A percentile compares a stretch with the other conserved stretches of the same genome.
Evolutionary conservation across 2,113 vertebrate species (phyloP).

Genomic region (Ptychochromis oligacanthus): DNA sequence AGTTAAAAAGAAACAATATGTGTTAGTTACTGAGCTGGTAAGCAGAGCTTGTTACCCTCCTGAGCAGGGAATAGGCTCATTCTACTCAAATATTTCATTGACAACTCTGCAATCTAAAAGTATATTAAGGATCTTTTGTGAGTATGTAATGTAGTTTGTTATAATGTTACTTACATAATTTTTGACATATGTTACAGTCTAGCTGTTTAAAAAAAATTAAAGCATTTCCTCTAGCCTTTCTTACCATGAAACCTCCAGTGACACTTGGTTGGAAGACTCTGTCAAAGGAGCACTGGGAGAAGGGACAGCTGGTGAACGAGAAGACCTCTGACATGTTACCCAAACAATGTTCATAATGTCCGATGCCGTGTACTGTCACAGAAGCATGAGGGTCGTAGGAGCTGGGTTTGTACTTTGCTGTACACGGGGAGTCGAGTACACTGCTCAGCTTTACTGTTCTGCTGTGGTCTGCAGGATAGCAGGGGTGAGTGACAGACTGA

Average conservation of each 20-base stretch:
- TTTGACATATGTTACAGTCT: too few species aligned
- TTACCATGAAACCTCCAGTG: conserved; percentile 77
- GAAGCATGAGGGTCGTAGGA: conserved; percentile 22
- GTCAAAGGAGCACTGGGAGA: conserved; percentile 80
- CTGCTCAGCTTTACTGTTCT: conserved; percentile 28
- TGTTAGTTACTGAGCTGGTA: too few species aligned
- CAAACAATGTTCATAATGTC: conserved; percentile 74
- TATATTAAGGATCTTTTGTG: not conserved
- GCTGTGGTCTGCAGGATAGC: conserved; percentile 70
- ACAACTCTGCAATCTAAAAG: not conserved
- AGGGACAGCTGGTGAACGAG: conserved; percentile 71
- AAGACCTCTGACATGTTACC: conserved; percentile 75
- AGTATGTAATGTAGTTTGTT: not conserved
- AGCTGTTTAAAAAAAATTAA: not conserved
- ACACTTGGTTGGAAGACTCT: conserved; percentile 79
- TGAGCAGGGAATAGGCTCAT: too few species aligned
- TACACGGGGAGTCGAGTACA: conserved; percentile 78
- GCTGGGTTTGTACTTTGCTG: conserved; percentile 58
- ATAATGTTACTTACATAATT: not conserved
- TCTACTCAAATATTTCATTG: not conserved
- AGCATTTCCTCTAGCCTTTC: not conserved
- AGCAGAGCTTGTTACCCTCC: too few species aligned
- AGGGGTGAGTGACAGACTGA: conserved; percentile 68
- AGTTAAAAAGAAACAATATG: too few species aligned
- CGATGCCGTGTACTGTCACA: conserved; percentile 67